Conservation (phyloP, 2,113 vertebrate species). For the Stigmatopora nigra region DNA sequence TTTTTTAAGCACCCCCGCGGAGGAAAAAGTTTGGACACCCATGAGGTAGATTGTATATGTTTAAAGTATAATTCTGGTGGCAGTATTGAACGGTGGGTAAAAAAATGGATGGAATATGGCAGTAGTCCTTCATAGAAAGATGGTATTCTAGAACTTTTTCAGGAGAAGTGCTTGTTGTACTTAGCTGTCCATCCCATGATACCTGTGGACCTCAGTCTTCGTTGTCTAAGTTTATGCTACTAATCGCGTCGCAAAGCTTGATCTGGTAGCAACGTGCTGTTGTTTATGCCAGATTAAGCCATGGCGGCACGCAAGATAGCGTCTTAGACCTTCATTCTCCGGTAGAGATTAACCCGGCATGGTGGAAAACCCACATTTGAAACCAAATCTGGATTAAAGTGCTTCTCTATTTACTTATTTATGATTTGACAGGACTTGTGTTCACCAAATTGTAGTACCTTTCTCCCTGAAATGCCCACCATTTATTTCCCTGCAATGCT, state of each 20-base stretch:
- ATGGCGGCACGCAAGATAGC: slow-evolving; percentile 14
- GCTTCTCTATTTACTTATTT: background rate
- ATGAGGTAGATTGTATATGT: slow-evolving; percentile 29
- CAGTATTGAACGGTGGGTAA: slow-evolving; percentile 21
- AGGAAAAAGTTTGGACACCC: background rate
- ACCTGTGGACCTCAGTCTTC: slow-evolving; percentile 29
- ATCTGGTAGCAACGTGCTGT: background rate
- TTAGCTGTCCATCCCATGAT: slow-evolving; percentile 32
- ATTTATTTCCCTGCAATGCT: slow-evolving; percentile 15
- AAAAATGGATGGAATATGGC: slow-evolving; percentile 39
- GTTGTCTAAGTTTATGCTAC: background rate
- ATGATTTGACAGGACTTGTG: slow-evolving; percentile 2
- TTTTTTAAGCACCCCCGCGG: no score
- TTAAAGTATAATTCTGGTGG: slow-evolving; percentile 42
- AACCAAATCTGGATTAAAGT: slow-evolving; percentile 52
- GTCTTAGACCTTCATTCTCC: slow-evolving; percentile 44
- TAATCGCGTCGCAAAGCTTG: background rate
- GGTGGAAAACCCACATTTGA: slow-evolving; percentile 44
- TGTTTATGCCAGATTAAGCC: slow-evolving; percentile 17
- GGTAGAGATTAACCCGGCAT: slow-evolving; percentile 40
- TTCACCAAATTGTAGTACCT: slow-evolving; percentile 26
- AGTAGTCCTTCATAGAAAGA: slow-evolving; percentile 35
- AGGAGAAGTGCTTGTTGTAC: slow-evolving; percentile 32
- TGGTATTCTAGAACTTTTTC: slow-evolving; percentile 42
- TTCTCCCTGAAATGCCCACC: slow-evolving; percentile 57